Evolutionary conservation across 2,797 vertebrate genomes (phyloP), one percentile per base, ranked within the genome.

Genomic region (Schizopygopsis malacanthus): DNA sequence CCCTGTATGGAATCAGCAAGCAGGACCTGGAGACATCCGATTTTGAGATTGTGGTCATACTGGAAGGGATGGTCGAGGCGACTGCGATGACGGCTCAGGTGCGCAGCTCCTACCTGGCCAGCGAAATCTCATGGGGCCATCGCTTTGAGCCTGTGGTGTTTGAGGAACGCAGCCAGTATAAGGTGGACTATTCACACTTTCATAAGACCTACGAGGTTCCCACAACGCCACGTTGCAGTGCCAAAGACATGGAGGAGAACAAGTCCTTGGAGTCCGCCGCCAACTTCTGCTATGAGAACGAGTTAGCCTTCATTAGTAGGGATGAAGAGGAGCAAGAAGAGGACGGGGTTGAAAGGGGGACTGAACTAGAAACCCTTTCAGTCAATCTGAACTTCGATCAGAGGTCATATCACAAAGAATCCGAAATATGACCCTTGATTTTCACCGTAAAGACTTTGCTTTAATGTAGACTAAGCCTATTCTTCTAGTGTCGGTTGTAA

Each of bases 81-180:
- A 99, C 98, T 0, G 98, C 98, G 28, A 99, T 99, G 98, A 99
- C 98, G 0, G 97, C 97, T 0, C 98, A 99, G 91, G 98, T 98
- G 8, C 97, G 98, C 84, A 98, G 96, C 93, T 99, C 98, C 2
- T 99, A 99, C 94, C 89, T 99, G 90, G 93, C 97, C 76, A 96
- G 95, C 0, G 98, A 99, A 93, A 97, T 99, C 89, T 93, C 98
- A 43, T 99, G 98, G 98, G 98, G 98, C 82, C 97, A 99, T 90
- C 97, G 97, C 81, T 99, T 99, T 0, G 97, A 99, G 92, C 97
- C 98, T 0, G 95, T 99, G 59, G 94, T 99, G 87, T 99, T 98
- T 0, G 97, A 99, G 93, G 98, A 99, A 93, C 98, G 96, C 92
- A 97, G 90, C 91, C 97, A 98, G 86, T 99, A 98, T 90, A 96